Base-by-base conservation (phyloP, 2,888 invertebrate species). In the Hoplodrina blanda region DNA sequence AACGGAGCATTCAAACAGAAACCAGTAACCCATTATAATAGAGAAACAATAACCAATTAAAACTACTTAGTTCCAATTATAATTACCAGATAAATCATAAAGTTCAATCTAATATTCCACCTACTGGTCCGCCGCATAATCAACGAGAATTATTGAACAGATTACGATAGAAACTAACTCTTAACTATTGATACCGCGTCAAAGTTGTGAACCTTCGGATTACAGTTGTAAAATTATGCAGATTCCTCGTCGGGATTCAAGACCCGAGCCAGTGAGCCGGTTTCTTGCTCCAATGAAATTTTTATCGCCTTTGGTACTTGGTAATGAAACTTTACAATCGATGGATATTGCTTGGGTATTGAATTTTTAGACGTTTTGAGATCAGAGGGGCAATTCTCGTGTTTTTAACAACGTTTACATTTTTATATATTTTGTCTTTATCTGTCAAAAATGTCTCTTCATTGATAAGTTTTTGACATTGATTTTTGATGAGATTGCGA, bases 161-260 rank as follows among this genome's bases (percentile, higher is more conserved):
- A 82, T 86, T 80, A 85, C 54, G 44, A 62, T 17, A 33, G 73
- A 76, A 79, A 85, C 78, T 84, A 82, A 76, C 67, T 71, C 72
- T 83, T 81, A 86, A 86, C 81, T 81, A 85, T 84, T 79, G 82
- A 83, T 85, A 81, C 69, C 76, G 76, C 65, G 64, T 67, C 65
- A 50, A 85, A 90, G 84, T 88, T 87, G 85, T 84, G 85, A 88
- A 72, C 83, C 65, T 61, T n/a, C 49, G 83, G 87, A 88, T 89
- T 86, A 89, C 81, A 80, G 80, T 88, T 84, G 85, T 85, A 85
- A 86, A 88, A 89, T 88, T 90, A 90, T 90, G 89, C 77, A 87
- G 86, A 90, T 80, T 81, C 73, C 62, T 54, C 54, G 17, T 62
- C 52, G 52, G 68, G 70, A 73, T 77, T 76, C 76, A 66, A 64